A percentile compares a stretch with the other conserved stretches of the same genome.
Evolutionary conservation across 2,888 invertebrate species (phyloP).

Genomic region (Vanessa cardui): DNA sequence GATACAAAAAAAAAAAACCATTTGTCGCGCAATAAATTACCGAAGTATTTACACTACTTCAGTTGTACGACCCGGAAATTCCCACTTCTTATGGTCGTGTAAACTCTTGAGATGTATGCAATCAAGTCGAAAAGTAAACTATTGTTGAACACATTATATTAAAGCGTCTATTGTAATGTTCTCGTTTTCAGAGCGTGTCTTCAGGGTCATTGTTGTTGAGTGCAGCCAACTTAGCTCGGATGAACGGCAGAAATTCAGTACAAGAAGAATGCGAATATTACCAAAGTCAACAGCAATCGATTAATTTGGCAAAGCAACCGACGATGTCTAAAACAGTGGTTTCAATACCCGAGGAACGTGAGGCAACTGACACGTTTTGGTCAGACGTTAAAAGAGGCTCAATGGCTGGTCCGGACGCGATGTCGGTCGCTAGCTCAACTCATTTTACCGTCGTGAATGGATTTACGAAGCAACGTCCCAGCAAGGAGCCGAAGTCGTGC

Average conservation of each 20-base stretch:
- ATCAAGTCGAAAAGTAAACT: conserved; percentile 1
- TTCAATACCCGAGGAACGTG: conserved; percentile 72
- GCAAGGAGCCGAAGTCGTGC: conserved; percentile 84
- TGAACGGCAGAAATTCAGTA: conserved; percentile 71
- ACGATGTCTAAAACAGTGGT: conserved; percentile 64
- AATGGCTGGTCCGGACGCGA: conserved; percentile 84
- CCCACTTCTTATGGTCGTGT: conserved; percentile 5
- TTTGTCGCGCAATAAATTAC: conserved; percentile 12
- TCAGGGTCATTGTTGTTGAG: conserved; percentile 91
- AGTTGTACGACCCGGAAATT: not conserved
- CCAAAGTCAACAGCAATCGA: conserved; percentile 57
- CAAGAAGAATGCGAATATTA: conserved; percentile 67
- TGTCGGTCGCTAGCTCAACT: conserved; percentile 92
- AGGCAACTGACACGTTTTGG: conserved; percentile 70
- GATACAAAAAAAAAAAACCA: conserved; percentile 10
- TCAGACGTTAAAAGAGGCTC: conserved; percentile 74
- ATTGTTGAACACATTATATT: not conserved
- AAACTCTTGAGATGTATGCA: not conserved
- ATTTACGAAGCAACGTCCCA: conserved; percentile 85
- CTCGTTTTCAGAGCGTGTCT: conserved; percentile 87
- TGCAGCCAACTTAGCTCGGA: conserved; percentile 87
- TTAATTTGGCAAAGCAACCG: conserved; percentile 63
- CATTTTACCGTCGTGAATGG: conserved; percentile 94
- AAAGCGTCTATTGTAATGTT: conserved; percentile 2
- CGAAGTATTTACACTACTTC: not conserved